Conservation (phyloP, 2,797 vertebrate genomes). For the Vultur gryphus region DNA sequence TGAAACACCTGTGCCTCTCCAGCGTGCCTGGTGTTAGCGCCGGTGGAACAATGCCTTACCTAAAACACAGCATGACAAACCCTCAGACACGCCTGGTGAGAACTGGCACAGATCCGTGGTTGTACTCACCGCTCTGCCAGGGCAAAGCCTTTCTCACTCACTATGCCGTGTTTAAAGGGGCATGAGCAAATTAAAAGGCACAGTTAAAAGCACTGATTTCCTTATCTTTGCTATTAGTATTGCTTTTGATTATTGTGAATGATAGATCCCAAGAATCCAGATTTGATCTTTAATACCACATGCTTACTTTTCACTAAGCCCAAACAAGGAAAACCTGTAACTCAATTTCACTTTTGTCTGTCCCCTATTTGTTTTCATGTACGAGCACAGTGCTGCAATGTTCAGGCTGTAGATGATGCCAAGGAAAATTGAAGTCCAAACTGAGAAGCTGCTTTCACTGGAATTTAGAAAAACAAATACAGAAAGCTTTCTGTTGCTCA, state of each 20-base stretch:
- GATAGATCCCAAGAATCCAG: not conserved
- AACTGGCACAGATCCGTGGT: not conserved
- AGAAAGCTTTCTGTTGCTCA: conserved; percentile 14
- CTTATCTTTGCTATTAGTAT: not conserved
- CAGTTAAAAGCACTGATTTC: not conserved
- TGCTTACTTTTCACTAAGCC: not conserved
- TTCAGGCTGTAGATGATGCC: conserved; percentile 26
- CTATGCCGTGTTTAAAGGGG: not conserved
- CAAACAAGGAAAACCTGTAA: not conserved
- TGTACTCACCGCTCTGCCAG: not conserved
- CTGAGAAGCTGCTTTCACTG: conserved; percentile 22
- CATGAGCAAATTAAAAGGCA: not conserved
- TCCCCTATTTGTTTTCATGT: not conserved
- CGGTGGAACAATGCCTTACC: not conserved
- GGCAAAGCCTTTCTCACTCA: not conserved
- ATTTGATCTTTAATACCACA: not conserved
- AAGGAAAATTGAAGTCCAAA: conserved; percentile 42
- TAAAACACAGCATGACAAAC: not conserved
- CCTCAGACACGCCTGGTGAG: not conserved
- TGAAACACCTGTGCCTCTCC: not conserved
- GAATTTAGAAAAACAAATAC: conserved; percentile 40
- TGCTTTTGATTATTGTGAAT: not conserved
- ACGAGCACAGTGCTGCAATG: not conserved
- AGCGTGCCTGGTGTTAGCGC: not conserved
- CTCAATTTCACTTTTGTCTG: not conserved